Evolutionary conservation across 1,140 invertebrate species (phyloP).

Genomic region (Venturia canescens): DNA sequence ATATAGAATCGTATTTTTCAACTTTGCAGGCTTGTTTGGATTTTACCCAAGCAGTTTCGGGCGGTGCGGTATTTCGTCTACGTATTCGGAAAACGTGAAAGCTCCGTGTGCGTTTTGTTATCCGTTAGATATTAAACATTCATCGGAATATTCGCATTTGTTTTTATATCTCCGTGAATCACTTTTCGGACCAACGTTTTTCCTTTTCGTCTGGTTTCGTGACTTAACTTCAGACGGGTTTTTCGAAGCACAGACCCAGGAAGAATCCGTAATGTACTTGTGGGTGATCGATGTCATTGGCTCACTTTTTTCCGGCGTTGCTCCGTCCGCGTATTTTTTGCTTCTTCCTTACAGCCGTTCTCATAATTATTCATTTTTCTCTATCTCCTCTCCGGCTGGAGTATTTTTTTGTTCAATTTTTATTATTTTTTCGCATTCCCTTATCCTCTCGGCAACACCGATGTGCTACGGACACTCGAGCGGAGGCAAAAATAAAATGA

Average conservation of each 20-base stretch:
- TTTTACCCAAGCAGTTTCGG: not conserved
- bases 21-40: no score
- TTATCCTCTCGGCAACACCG: not conserved
- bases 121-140: not conserved
- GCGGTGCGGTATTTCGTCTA: not conserved
- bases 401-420: not conserved
- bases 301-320: not conserved
- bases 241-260: conserved; percentile 11
- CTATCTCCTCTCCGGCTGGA: not conserved
- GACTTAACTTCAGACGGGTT: not conserved
- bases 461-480: not conserved
- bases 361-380: not conserved
- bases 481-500: not conserved
- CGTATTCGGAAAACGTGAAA: not conserved
- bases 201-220: not conserved
- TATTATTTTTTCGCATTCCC: not conserved
- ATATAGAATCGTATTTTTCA: not conserved
- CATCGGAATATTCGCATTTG: not conserved
- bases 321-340: not conserved
- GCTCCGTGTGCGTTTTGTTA: not conserved
- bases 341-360: no score
- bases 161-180: not conserved
- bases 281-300: conserved; percentile 30
- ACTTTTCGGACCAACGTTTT: not conserved
- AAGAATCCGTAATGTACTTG: conserved; percentile 37